Evolutionary conservation across 2,113 vertebrate species (phyloP).

Genomic region (Speoplatyrhinus poulsoni): DNA sequence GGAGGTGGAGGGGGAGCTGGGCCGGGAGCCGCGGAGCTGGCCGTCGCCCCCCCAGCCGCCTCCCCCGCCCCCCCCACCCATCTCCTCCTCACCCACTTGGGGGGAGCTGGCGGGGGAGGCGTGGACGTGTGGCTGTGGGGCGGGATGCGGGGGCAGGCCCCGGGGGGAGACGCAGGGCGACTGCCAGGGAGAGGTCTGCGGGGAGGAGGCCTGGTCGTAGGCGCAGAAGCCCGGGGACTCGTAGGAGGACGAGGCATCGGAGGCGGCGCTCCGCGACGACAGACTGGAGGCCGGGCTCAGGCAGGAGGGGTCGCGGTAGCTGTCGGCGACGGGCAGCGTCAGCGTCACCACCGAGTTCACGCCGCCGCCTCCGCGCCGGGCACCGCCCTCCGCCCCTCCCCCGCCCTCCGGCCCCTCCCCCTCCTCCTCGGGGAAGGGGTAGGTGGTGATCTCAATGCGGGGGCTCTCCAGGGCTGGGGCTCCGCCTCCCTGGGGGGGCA

Average conservation of each 20-base stretch:
- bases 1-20: slow-evolving; percentile 86
- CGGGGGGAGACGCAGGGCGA: slow-evolving; percentile 94
- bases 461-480: slow-evolving; percentile 90
- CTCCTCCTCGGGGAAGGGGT: slow-evolving; percentile 86
- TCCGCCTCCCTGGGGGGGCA: slow-evolving; percentile 77
- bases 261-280: slow-evolving; percentile 96
- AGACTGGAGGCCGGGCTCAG: slow-evolving; percentile 95
- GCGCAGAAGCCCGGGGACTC: slow-evolving; percentile 91
- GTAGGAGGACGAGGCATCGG: slow-evolving; percentile 92
- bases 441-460: slow-evolving; percentile 95
- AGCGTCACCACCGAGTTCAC: slow-evolving; percentile 88
- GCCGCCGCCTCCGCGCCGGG: slow-evolving; percentile 81
- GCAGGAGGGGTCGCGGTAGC: slow-evolving; percentile 91
- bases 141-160: slow-evolving; percentile 83
- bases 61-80: too few species aligned
- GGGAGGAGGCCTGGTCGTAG: slow-evolving; percentile 85
- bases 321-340: slow-evolving; percentile 87
- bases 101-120: slow-evolving; percentile 89
- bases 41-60: slow-evolving; percentile 77
- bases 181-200: slow-evolving; percentile 92
- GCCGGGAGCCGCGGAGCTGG: slow-evolving; percentile 80
- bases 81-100: slow-evolving; percentile 83
- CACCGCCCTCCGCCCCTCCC: slow-evolving; percentile 70
- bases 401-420: slow-evolving; percentile 85
- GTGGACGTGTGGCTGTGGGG: slow-evolving; percentile 86